Evolutionary conservation across 2,797 vertebrate genomes (phyloP).

Genomic region (Coranthus polyacanthus): DNA sequence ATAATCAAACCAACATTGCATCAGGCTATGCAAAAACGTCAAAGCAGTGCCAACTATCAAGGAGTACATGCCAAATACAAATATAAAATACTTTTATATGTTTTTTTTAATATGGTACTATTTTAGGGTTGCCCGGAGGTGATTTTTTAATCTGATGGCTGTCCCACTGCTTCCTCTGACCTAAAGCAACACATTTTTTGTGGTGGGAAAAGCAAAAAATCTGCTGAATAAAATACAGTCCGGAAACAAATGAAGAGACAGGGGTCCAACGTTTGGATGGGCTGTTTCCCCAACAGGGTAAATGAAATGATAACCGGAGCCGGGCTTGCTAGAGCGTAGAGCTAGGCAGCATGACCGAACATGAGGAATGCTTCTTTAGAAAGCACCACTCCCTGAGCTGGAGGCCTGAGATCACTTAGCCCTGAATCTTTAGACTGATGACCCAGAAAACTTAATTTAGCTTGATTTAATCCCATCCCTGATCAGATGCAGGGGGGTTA

Average conservation of each 20-base stretch:
- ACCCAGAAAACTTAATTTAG: conserved; percentile 68
- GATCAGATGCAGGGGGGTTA: conserved; percentile 42
- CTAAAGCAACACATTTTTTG: conserved; percentile 1
- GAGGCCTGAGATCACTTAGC: conserved; percentile 64
- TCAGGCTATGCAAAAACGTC: conserved; percentile 25
- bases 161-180: conserved; percentile 52
- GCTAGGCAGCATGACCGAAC: conserved; percentile 68
- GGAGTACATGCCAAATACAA: conserved; percentile 40
- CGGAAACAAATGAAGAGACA: conserved; percentile 30
- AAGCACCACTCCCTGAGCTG: conserved; percentile 59
- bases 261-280: conserved; percentile 51
- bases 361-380: conserved; percentile 74
- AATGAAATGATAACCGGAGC: conserved; percentile 72
- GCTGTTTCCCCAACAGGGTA: conserved; percentile 74
- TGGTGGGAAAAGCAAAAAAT: conserved; percentile 8
- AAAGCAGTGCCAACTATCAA: conserved; percentile 37
- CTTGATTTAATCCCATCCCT: conserved; percentile 67
- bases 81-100: conserved; percentile 54
- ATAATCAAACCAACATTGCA: conserved; percentile 27
- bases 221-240: conserved; percentile 1
- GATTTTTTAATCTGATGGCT: conserved; percentile 49
- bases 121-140: conserved; percentile 47
- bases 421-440: conserved; percentile 40
- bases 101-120: conserved; percentile 54
- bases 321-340: conserved; percentile 57